Conservation (phyloP, 1,140 invertebrate genomes). For the Brachionus angularis region DNA sequence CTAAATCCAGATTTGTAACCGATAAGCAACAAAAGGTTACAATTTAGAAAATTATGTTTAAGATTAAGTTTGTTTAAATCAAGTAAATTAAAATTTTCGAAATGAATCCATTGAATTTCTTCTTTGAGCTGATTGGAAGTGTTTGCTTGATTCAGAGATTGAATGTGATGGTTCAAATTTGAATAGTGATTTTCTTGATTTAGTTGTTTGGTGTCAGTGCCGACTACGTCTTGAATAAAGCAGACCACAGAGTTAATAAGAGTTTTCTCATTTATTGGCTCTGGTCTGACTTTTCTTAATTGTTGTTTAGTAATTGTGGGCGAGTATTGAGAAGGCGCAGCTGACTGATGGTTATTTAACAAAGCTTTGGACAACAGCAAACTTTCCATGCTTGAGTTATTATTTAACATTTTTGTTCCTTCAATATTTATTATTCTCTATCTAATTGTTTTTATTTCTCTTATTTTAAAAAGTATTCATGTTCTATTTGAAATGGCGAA, state of each 20-base stretch:
- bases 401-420: no score
- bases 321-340: no score
- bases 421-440: no score
- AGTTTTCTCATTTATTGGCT: constrained; percentile 27
- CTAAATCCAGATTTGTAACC: constrained; percentile 38
- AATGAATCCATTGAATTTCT: constrained; percentile 35
- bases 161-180: not conserved
- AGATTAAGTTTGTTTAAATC: not conserved
- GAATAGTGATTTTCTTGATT: not conserved
- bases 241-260: constrained; percentile 8
- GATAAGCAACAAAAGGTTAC: constrained; percentile 19
- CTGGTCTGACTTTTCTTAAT: constrained; percentile 32
- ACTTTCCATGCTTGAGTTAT: no score
- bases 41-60: not conserved
- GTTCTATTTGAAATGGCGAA: no score
- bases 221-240: constrained; percentile 31
- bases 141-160: not conserved
- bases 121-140: constrained; percentile 36
- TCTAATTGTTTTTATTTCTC: no score
- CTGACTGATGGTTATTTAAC: no score
- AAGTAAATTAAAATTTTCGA: not conserved
- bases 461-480: no score
- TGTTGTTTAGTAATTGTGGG: not conserved
- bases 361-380: no score
- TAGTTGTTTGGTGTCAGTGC: not conserved